Evolutionary conservation across 2,888 invertebrate species (phyloP), one percentile per base, ranked within the genome.

Genomic region (Allacma fusca): DNA sequence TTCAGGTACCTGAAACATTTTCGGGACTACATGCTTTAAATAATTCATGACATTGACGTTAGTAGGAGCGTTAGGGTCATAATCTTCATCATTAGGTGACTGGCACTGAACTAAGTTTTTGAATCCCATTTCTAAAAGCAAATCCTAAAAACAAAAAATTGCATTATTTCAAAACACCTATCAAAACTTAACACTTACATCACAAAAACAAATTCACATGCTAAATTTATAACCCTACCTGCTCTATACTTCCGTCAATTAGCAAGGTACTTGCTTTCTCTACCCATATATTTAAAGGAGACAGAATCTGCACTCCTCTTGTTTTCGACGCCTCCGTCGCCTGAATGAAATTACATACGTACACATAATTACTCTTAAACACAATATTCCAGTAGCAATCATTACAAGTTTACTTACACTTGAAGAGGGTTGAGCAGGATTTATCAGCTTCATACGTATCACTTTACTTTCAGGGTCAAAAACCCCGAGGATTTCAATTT

Each of bases 21-120:
- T 90, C 0, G 96, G 95, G 1, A 95, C 94, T 75, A 94, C 93
- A 80, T 93, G 90, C 40, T 94, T 88, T 81, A 96, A 87, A 85
- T 95, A 96, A 85, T 95, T 94, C 95, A 96, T 95, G 9, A 95
- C 92, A 75, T 91, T 91, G 0, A 91, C 90, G 84, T 93, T 93
- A 72, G 91, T 91, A 81, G 91, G 89, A 82, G 89, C 40, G 19
- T 40, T 40, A 2, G 29, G 19, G 50, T 40, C 50, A 4, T 40
- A 16, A 75, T 88, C 88, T 0, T 87, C 2, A 85, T 86, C 79
- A 85, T 86, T 43, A 85, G 88, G 85, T 85, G 88, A 86, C 0
- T 89, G 87, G 0, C 87, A 88, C 82, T 94, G 94, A 4, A 91
- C 89, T 0, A 95, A 92, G 77, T 91, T 91, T 83, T 90, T 90